These are phyloP conservation scores for Leptodactylus fuscus DNA, from an alignment of 2,113 vertebrate species.

Conservation along the genomic window DNA sequence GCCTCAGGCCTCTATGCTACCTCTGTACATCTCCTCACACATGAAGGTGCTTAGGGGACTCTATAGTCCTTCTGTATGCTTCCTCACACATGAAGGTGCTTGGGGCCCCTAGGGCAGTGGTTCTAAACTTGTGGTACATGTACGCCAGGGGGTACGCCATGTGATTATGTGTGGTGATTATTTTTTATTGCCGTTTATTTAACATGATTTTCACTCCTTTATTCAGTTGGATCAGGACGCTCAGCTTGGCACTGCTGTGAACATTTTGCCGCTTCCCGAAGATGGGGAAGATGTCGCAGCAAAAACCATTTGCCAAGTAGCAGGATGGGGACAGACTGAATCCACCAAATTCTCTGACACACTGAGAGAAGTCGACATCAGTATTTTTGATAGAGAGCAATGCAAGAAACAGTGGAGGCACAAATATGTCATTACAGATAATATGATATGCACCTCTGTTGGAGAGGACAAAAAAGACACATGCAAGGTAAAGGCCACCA, in stretches of 20 bases:
- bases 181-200: too few species aligned
- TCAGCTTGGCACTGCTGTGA: constrained; percentile 63
- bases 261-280: constrained; percentile 61
- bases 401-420: constrained; percentile 70
- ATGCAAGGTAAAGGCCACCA: constrained; percentile 63
- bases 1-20: too few species aligned
- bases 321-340: constrained; percentile 64
- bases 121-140: too few species aligned
- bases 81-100: too few species aligned
- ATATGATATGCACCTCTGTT: constrained; percentile 74
- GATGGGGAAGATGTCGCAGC: constrained; percentile 55
- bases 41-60: too few species aligned
- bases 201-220: not conserved
- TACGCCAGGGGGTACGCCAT: too few species aligned
- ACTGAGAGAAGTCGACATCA: constrained; percentile 72
- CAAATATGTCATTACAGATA: constrained; percentile 59
- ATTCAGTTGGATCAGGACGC: constrained; percentile 66
- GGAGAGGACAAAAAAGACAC: constrained; percentile 64
- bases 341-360: fast-evolving
- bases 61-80: too few species aligned
- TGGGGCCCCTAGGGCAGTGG: too few species aligned
- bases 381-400: constrained; percentile 65
- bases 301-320: constrained; percentile 66
- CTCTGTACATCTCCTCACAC: too few species aligned
- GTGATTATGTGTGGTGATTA: too few species aligned